Base-by-base conservation (phyloP, 2,113 vertebrate genomes). In the Laticauda laticaudata region DNA sequence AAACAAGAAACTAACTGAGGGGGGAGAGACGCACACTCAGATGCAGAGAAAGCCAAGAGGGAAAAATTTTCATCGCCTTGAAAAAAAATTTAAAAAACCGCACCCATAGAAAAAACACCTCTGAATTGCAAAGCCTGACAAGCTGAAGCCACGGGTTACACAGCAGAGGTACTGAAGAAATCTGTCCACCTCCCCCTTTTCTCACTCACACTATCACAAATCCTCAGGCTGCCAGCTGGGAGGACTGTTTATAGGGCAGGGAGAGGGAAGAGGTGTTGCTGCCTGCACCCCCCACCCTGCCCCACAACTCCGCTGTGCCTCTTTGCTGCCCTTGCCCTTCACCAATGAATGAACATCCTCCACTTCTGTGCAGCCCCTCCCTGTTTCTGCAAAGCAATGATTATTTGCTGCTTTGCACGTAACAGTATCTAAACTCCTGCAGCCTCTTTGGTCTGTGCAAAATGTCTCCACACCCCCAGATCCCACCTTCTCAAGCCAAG, bases 151-250 rank as follows among this genome's bases (percentile, higher is more conserved):
- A 96, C 96, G 94, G 94, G 96, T 93, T 95, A 96, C 18, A 21
- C 95, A 95, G 94, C 87, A 85, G 95, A 93, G 29, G 94, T 96
- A 93, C 88, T 90, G 15, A 87, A 93, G 92, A 4, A 86, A 34
- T 95, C 97, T 95, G 95, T 91, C 91, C 93, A 92, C 93, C 96
- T 89, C 89, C 91, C 87, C 93, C 93, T 94, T 94, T 53, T 93
- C 92, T 61, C 87, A 93, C 96, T 95, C 96, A 91, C 97, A 96
- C 97, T 97, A 97, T 98, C 97, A 91, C 97, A 98, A 98, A 98
- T 97, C 98, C 97, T 97, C 97, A 97, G 97, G 96, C 97, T 94
- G 94, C 98, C 98, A 98, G 98, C 98, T 98, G 98, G 98, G 97
- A 97, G 96, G 98, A 98, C 96, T 98, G 98, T 98, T 98, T 97